phyloP scores from a whole-genome alignment of 2,888 invertebrate genomes.

The Eupeodes latifasciatus region DNA sequence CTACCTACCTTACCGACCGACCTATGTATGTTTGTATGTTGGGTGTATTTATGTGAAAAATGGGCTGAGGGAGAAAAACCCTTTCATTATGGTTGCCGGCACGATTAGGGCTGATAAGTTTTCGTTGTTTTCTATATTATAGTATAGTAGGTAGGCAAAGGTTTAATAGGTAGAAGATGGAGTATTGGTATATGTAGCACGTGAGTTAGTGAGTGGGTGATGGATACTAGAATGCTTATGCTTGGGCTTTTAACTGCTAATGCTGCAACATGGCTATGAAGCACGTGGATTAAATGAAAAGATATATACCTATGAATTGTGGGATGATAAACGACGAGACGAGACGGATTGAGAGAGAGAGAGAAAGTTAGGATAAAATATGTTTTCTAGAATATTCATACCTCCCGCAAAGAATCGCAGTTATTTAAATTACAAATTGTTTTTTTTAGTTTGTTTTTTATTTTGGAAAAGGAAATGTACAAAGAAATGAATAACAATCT shows the following conservation, averaged over 20 bases:
- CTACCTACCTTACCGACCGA: neutral
- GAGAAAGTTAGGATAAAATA: neutral
- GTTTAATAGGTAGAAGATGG: too few species aligned
- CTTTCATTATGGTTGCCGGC: conserved; percentile 65
- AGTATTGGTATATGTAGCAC: neutral
- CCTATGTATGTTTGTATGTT: neutral
- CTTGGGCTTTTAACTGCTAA: conserved; percentile 72
- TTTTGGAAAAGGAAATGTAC: neutral
- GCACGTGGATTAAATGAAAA: conserved; percentile 49
- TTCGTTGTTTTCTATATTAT: conserved; percentile 47
- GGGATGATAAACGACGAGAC: too few species aligned
- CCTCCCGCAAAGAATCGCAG: conserved; percentile 15
- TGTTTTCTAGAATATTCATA: conserved; percentile 13
- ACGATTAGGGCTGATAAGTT: conserved; percentile 66
- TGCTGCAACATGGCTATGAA: conserved; percentile 64
- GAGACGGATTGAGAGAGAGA: neutral
- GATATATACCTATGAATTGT: neutral
- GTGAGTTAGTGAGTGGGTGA: conserved; percentile 7
- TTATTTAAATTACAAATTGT: conserved; percentile 38
- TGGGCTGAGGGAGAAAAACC: conserved; percentile 20
- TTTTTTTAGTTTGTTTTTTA: neutral
- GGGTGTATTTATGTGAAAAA: neutral
- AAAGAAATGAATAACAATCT: neutral
- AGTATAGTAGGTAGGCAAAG: too few species aligned
- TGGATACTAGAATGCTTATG: neutral